Percentiles rank a stretch among this genome's conserved stretches.
phyloP scores from a whole-genome alignment of 2,888 invertebrate genomes.

The Cremastinae sp. region DNA sequence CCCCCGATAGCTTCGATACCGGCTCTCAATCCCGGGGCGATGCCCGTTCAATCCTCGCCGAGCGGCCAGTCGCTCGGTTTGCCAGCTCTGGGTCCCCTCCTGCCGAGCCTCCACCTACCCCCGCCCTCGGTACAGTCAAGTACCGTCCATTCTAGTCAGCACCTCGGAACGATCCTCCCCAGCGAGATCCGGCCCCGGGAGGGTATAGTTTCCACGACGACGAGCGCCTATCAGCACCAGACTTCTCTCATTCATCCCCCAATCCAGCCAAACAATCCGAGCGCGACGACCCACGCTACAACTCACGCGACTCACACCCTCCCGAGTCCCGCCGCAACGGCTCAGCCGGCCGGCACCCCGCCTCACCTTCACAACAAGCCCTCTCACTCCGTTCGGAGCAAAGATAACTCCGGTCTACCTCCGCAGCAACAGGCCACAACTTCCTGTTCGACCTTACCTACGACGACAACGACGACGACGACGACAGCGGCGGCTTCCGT shows the following conservation, averaged over 20 bases:
- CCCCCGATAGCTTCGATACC: slow-evolving; percentile 70
- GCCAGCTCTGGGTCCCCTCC: slow-evolving; percentile 61
- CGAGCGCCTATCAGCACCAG: slow-evolving; percentile 61
- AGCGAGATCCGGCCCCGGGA: slow-evolving; percentile 57
- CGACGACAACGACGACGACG: slow-evolving; percentile 51
- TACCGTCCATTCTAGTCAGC: slow-evolving; percentile 78
- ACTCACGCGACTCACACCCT: slow-evolving; percentile 70
- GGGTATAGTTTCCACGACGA: slow-evolving; percentile 58
- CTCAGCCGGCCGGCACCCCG: slow-evolving; percentile 64
- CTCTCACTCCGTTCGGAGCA: slow-evolving; percentile 65
- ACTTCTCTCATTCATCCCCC: slow-evolving; percentile 51
- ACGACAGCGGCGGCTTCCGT: neutral
- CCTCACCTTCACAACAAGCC: slow-evolving; percentile 67
- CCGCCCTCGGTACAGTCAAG: slow-evolving; percentile 72
- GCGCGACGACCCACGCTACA: slow-evolving; percentile 74
- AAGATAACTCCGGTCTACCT: neutral
- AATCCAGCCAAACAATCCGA: slow-evolving; percentile 54
- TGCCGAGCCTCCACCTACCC: slow-evolving; percentile 74
- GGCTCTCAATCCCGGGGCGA: slow-evolving; percentile 68
- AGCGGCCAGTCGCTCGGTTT: slow-evolving; percentile 63
- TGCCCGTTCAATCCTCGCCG: slow-evolving; percentile 66
- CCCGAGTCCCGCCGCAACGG: slow-evolving; percentile 63
- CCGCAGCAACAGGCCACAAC: slow-evolving; percentile 18
- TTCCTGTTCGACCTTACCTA: slow-evolving; percentile 51
- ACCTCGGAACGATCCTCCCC: slow-evolving; percentile 71